Evolutionary conservation across 2,113 vertebrate genomes (phyloP).

Genomic region (Daphoenositta chrysoptera): DNA sequence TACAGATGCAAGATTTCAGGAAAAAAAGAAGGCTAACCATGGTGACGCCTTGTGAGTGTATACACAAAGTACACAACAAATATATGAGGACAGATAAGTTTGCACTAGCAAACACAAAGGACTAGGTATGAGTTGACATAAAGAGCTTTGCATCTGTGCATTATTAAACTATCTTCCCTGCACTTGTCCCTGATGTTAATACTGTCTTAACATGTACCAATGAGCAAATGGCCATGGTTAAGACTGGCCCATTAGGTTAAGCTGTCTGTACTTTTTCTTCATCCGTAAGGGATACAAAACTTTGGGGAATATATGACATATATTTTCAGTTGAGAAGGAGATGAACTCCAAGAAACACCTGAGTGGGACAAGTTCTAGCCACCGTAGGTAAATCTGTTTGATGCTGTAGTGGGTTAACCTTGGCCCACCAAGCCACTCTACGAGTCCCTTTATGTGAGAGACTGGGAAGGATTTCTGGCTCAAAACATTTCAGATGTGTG

Average conservation of each 20-base stretch:
- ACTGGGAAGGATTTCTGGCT: neutral
- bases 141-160: neutral
- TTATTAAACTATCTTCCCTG: neutral
- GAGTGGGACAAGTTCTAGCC: neutral
- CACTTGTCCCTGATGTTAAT: neutral
- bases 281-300: neutral
- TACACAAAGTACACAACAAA: neutral
- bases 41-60: neutral
- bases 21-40: neutral
- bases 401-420: neutral
- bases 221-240: neutral
- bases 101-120: neutral
- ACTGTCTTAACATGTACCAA: neutral
- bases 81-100: neutral
- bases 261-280: neutral
- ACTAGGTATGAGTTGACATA: neutral
- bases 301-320: neutral
- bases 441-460: neutral
- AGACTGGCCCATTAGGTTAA: neutral
- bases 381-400: neutral
- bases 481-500: neutral
- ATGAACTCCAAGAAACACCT: neutral
- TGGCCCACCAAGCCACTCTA: neutral
- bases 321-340: neutral
- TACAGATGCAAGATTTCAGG: neutral